A percentile compares a stretch with the other conserved stretches of the same genome.
Evolutionary conservation across 92 coral and sea anemone species (phyloP).

Genomic region (Umimayanthus kanabou): DNA sequence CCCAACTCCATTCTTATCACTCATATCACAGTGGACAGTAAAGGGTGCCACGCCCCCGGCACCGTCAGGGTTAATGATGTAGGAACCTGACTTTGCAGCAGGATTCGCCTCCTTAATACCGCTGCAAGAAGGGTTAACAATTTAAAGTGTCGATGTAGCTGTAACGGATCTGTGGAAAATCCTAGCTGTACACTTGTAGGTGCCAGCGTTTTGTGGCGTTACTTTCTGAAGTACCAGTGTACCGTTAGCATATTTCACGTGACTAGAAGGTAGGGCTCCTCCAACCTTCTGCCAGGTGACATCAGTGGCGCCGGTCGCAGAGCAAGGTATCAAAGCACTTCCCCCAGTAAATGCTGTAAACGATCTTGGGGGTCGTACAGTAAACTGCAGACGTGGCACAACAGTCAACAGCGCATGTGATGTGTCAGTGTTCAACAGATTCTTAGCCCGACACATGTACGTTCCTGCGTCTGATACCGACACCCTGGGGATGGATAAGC

Average conservation of each 20-base stretch:
- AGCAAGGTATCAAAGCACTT: slow-evolving; percentile 8
- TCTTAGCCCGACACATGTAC: slow-evolving; percentile 36
- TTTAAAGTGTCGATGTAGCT: background rate
- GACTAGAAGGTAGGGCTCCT: slow-evolving; percentile 5
- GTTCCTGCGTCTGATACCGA: slow-evolving; percentile 21
- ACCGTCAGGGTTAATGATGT: slow-evolving; percentile 47
- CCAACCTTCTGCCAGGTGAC: background rate
- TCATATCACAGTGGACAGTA: slow-evolving; percentile 58
- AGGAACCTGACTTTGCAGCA: slow-evolving; percentile 12
- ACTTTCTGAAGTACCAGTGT: slow-evolving; percentile 26
- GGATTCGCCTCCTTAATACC: background rate
- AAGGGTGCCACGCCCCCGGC: slow-evolving; percentile 32
- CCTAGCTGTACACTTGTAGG: slow-evolving; percentile 36
- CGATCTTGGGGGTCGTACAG: slow-evolving; percentile 12
- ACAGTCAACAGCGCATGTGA: slow-evolving; percentile 9
- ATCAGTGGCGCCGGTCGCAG: background rate
- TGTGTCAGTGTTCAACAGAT: slow-evolving; percentile 25
- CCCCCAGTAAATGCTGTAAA: background rate
- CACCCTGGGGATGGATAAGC: slow-evolving; percentile 12
- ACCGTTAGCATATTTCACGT: slow-evolving; percentile 28
- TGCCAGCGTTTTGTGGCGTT: background rate
- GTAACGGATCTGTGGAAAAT: slow-evolving; percentile 22
- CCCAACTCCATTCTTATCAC: slow-evolving; percentile 46
- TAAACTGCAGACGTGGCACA: slow-evolving; percentile 19
- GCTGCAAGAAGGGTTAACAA: slow-evolving; percentile 11